Base-by-base conservation (phyloP, 2,113 vertebrate species). In the Lophochroa leadbeateri region DNA sequence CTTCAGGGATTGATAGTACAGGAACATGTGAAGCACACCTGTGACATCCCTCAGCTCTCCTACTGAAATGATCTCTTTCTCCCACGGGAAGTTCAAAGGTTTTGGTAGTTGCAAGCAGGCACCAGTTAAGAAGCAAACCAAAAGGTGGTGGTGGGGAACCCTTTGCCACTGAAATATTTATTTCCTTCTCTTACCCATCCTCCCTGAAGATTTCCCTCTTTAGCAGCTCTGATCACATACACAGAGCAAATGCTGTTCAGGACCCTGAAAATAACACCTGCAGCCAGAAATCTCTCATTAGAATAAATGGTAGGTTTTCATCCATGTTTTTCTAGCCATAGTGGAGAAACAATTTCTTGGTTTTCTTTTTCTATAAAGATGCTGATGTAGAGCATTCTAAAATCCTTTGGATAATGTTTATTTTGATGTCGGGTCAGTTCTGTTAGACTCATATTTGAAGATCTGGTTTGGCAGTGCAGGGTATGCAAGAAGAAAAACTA, bases 241-340 rank as follows among this genome's bases (percentile, higher is more conserved):
- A 65, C 57, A 61, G 82, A 92, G 69, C 50, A 92, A 88, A 86
- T 86, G 71, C 43, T 93, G 69, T 39, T 94, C 84, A 91, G 89
- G 77, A 87, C 89, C 74, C 89, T 94, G 93, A 92, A 92, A 94
- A 89, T 91, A 92, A 96, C 83, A 95, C 57, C 91, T 96, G 67
- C 81, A 94, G 81, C 61, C 81, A 92, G 91, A 91, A 92, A 92
- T 75, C 50, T 31, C 84, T 92, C 76, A 72, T 96, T 92, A 92
- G n/a, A 92, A 96, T 95, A 88, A 95, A 72, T 92, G 44, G 72
- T 41, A 63, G 78, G 83, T 65, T 95, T 94, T 89, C 78, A 94
- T 92, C 72, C 47, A 68, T 52, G 29, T 75, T 91, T 94, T 94
- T 72, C 83, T 79, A 72, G 61, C 33, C 35, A 20, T 9, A 71